phyloP scores from a whole-genome alignment of 35 echinoderm and acorn worm genomes.

The Apostichopus californicus region DNA sequence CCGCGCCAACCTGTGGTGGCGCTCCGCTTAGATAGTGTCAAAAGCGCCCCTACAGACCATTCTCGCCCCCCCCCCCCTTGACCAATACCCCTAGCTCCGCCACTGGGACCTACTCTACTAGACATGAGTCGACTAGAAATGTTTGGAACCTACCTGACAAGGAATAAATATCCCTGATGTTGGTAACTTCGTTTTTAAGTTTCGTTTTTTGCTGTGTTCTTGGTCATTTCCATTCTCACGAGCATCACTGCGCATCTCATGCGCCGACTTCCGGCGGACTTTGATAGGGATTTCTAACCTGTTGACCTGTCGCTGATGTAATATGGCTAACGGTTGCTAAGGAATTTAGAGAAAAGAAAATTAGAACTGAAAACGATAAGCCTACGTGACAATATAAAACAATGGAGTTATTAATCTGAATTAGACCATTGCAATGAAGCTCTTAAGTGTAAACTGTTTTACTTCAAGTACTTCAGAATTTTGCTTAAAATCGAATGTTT shows the following conservation, averaged over 20 bases:
- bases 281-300: slow-evolving; percentile 50
- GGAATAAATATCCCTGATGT: slow-evolving; percentile 31
- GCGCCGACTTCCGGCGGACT: slow-evolving; percentile 47
- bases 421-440: background rate
- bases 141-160: background rate
- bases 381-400: background rate
- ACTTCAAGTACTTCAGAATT: no score
- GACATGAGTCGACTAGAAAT: no score
- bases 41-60: no score
- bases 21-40: no score
- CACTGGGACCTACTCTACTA: no score
- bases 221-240: slow-evolving; percentile 22
- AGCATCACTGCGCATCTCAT: slow-evolving; percentile 34
- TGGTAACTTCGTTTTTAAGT: background rate
- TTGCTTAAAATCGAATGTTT: no score
- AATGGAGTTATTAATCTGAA: background rate
- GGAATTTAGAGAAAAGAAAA: background rate
- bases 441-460: no score
- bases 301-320: slow-evolving; percentile 55
- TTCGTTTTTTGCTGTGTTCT: background rate
- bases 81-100: no score
- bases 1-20: no score
- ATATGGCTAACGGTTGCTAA: slow-evolving; percentile 48
- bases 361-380: background rate
- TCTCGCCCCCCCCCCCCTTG: no score